These are phyloP conservation scores for Acomys russatus DNA, from an alignment of 2,797 vertebrate species.

Conservation along the genomic window DNA sequence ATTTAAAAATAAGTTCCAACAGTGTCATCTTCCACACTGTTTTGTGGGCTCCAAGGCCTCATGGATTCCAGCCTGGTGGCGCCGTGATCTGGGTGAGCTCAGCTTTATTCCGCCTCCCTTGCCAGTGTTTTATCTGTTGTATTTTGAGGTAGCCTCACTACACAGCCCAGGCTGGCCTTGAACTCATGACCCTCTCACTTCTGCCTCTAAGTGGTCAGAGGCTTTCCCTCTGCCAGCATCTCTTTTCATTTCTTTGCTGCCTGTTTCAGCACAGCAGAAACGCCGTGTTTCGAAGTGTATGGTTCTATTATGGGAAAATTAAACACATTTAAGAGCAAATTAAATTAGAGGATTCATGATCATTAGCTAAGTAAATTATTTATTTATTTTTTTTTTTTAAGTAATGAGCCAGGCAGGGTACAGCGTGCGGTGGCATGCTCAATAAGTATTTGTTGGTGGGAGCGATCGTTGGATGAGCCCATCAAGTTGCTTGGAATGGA, in stretches of 20 bases:
- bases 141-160: background rate
- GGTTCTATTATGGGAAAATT: conserved; percentile 59
- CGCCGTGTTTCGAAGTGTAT: background rate
- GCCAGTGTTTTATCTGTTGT: background rate
- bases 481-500: background rate
- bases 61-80: rapidly evolving
- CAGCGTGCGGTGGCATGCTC: background rate
- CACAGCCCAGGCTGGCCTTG: background rate
- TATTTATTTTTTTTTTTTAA: conserved; percentile 58
- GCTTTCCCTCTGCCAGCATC: background rate
- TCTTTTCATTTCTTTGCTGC: background rate
- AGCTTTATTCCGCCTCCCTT: background rate
- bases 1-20: background rate
- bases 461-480: background rate
- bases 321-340: conserved; percentile 75
- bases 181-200: background rate
- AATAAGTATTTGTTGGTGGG: background rate
- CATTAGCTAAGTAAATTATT: conserved; percentile 63
- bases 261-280: background rate
- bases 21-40: rapidly evolving
- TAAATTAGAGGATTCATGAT: conserved; percentile 56
- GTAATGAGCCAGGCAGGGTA: background rate
- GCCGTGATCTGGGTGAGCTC: background rate
- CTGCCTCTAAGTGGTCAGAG: background rate
- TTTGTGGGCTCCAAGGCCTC: rapidly evolving